Conservation (phyloP, 2,113 vertebrate species). For the Pithys albifrons region DNA sequence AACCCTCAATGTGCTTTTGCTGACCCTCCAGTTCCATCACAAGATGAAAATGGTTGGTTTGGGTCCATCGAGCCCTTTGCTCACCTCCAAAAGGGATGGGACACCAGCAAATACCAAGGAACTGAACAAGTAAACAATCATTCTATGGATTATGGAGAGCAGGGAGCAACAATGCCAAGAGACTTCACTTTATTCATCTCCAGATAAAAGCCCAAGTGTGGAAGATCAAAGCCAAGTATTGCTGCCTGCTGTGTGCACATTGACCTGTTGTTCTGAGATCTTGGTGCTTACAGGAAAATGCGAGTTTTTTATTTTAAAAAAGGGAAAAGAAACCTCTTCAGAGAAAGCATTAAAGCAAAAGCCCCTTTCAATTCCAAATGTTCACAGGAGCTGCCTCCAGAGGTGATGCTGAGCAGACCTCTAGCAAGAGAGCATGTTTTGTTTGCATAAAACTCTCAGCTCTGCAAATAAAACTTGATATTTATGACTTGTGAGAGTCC, state of each 20-base stretch:
- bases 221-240: not conserved
- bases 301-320: not conserved
- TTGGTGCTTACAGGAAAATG: slow-evolving; percentile 24
- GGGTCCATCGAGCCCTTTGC: not conserved
- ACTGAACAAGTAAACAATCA: not conserved
- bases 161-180: not conserved
- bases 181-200: not conserved
- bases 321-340: not conserved
- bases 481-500: not conserved
- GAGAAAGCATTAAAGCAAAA: slow-evolving; percentile 53
- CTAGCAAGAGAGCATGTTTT: not conserved
- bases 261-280: slow-evolving; percentile 10
- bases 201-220: not conserved
- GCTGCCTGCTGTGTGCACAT: not conserved
- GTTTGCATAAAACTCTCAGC: slow-evolving; percentile 6
- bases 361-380: not conserved
- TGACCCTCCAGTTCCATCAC: not conserved
- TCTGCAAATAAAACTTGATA: not conserved
- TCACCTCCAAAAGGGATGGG: not conserved
- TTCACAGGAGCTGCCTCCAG: slow-evolving; percentile 19
- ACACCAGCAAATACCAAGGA: not conserved
- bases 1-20: not conserved
- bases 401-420: slow-evolving; percentile 56
- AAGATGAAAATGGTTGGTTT: rapidly evolving
- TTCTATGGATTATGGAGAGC: not conserved